Evolutionary conservation across 64 coral and sea anemone genomes (phyloP), one percentile per base, ranked within the genome.

Genomic region (Actinia equina): DNA sequence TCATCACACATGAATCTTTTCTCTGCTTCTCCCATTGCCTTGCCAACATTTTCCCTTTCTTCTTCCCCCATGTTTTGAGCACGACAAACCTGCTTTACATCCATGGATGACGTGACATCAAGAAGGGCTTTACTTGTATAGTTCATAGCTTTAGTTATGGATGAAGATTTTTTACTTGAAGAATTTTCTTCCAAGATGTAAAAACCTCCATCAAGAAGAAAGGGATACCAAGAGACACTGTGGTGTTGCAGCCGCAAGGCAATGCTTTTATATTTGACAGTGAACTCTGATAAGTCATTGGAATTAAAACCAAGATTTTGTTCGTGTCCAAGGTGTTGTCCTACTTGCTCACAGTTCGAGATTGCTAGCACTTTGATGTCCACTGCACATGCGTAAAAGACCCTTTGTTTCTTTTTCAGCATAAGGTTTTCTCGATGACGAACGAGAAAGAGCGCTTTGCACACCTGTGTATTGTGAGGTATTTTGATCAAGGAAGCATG

Each of bases 291-390:
- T 23, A 85, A 61, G 55, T 43, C 83, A 84, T 57, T 60, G 3
- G 3, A 82, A 74, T n/a, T n/a, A n/a, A n/a, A n/a, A n/a, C 22
- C 37, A 37, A 13, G 8, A 7, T 41, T 26, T 74, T 74, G 12
- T 13, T 74, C 25, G 25, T 74, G 2, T 25, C 15, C 25, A 74
- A 12, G 25, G n/a, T n/a, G n/a, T 1, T 74, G 69, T 13, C 41
- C 26, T 7, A 14, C 69, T 41, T 30, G 25, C 13, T 41, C 69
- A 74, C 13, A 30, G 12, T 9, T 74, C 7, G 69, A 74, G 69
- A 62, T 71, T 3, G 91, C 94, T 20, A 96, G 71, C 14, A 96
- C 51, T 60, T 86, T 96, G 44, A 96, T 76, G 77, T 96, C 94
- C 14, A 96, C 91, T 49, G 82, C 91, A 22, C 88, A 88, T 89